Evolutionary conservation across 2,888 invertebrate species (phyloP), one percentile per base, ranked within the genome.

Genomic region (Ferdinandea cuprea): DNA sequence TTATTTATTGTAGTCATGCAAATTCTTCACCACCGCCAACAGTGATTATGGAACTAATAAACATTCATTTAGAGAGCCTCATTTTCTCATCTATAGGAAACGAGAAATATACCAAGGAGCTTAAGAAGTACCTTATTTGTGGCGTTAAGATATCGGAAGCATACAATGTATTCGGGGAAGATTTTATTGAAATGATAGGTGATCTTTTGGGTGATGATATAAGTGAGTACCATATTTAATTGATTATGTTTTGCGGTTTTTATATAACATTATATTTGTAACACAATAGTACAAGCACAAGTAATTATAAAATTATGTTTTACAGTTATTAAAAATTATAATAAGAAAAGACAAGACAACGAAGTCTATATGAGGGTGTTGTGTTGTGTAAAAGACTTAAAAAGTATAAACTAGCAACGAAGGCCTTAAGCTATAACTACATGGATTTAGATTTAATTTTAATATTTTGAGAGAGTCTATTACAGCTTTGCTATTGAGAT

Each of bases 111-210:
- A 86, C 87, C 0, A 87, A 88, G 0, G 90, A 91, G 72, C 74
- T 91, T 7, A 86, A 88, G 25, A 88, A 92, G 56, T 88, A 91
- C 59, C 86, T 91, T 4, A 87, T 94, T 32, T 96, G 96, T 87
- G 94, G 95, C 66, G 96, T 97, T 13, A 93, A 92, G 86, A 90
- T 95, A 2, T 94, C 95, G 21, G 92, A 93, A 86, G 93, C 93
- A 0, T 93, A 94, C 86, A 91, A 92, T 0, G 92, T 92, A 72
- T 93, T 94, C 86, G 94, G 94, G 68, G 91, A 92, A 4, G 92
- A 93, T 76, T 95, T 95, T 88, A 94, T 95, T 4, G 93, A 93
- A 78, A 92, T 94, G 52, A 92, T 95, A 54, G 93, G 94, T n/a
- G 89, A 89, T 54, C 86, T 91, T 3, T 84, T 91, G 8, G 90